Evolutionary conservation across 2,113 vertebrate species (phyloP).

Genomic region (Eudyptes chrysolophus): DNA sequence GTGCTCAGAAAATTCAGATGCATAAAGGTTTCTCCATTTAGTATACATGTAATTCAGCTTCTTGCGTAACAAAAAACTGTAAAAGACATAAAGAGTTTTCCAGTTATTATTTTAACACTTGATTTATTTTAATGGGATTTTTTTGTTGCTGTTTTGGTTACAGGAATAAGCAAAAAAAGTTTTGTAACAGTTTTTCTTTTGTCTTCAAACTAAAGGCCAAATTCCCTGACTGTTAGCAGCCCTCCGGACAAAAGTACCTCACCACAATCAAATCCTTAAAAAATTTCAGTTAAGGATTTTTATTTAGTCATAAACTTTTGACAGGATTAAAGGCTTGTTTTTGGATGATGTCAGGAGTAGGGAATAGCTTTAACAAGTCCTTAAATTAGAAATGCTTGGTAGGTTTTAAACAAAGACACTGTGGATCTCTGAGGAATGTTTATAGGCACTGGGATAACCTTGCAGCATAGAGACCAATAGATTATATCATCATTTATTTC

Average conservation of each 20-base stretch:
- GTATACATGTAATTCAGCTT: background rate
- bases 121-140: background rate
- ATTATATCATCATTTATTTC: conserved; percentile 38
- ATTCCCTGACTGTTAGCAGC: background rate
- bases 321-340: conserved; percentile 1
- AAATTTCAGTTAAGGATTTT: background rate
- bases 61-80: background rate
- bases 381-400: conserved; percentile 10
- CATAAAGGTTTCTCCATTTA: background rate
- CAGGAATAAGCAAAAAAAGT: background rate
- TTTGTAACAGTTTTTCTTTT: background rate
- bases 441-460: conserved; percentile 34
- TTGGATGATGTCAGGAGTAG: background rate
- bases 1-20: background rate
- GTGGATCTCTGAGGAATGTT: conserved; percentile 2
- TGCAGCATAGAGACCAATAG: conserved; percentile 18
- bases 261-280: background rate
- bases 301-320: conserved; percentile 4
- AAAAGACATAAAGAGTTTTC: background rate
- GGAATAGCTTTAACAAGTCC: background rate
- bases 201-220: background rate
- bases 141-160: background rate
- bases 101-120: background rate
- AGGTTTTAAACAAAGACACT: background rate
- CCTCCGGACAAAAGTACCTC: background rate